Conservation (phyloP, 2,797 vertebrate genomes). For the Catharus ustulatus region DNA sequence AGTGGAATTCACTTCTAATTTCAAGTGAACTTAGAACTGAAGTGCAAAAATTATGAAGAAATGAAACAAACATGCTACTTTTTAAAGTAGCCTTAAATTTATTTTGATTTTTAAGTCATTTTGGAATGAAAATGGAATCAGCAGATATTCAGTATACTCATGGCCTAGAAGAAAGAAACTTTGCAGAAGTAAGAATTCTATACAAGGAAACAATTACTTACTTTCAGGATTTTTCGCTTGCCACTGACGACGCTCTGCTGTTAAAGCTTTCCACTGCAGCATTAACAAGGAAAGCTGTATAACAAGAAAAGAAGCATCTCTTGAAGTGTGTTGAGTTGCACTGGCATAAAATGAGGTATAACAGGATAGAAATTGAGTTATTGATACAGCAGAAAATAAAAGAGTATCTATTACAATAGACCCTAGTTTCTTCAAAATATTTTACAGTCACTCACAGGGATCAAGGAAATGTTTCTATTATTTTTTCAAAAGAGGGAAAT, state of each 20-base stretch:
- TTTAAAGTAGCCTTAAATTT: background rate
- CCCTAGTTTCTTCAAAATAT: background rate
- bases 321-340: background rate
- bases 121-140: background rate
- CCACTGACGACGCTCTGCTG: conserved; percentile 56
- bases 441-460: background rate
- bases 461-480: background rate
- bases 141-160: background rate
- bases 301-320: conserved; percentile 14
- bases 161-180: background rate
- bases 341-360: background rate
- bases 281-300: conserved; percentile 66
- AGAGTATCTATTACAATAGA: background rate
- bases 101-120: background rate
- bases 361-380: background rate
- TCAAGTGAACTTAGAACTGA: background rate
- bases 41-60: background rate
- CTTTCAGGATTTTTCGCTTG: conserved; percentile 65
- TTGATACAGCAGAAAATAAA: background rate
- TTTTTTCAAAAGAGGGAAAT: background rate
- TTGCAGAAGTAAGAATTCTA: background rate
- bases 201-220: conserved; percentile 52
- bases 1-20: background rate
- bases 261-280: conserved; percentile 52
- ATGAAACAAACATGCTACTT: background rate